Conservation (phyloP, 2,113 vertebrate species). For the Stigmatopora nigra region DNA sequence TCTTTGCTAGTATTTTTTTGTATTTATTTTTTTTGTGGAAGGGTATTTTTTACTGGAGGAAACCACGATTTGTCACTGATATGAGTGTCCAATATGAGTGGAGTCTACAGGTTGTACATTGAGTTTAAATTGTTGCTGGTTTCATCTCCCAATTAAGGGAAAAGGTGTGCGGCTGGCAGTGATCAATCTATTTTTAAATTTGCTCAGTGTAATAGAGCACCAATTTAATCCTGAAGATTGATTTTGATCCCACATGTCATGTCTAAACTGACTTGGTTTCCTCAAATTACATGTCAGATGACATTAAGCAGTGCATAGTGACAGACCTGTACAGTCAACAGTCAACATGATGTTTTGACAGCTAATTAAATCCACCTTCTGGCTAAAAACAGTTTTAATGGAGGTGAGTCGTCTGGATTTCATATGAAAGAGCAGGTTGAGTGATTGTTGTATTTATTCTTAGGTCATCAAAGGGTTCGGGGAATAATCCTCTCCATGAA, state of each 20-base stretch:
- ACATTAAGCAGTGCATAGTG: conserved; percentile 18
- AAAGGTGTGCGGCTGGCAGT: background rate
- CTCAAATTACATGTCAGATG: conserved; percentile 3
- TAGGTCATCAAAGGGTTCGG: conserved; percentile 42
- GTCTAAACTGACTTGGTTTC: conserved; percentile 5
- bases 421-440: conserved; percentile 2
- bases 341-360: conserved; percentile 31
- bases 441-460: conserved; percentile 40
- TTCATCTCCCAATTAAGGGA: background rate
- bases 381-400: conserved; percentile 3
- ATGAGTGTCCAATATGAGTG: background rate
- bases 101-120: background rate
- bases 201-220: background rate
- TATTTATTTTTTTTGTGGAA: no score
- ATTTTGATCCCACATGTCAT: conserved; percentile 1
- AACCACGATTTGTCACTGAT: no score
- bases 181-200: background rate
- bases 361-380: conserved; percentile 34
- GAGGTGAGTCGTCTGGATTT: conserved; percentile 19
- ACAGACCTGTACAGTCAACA: conserved; percentile 17
- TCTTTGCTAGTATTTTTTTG: no score
- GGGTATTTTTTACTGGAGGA: no score
- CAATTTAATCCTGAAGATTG: background rate
- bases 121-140: background rate
- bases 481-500: conserved; percentile 43